Evolutionary conservation across 2,113 vertebrate genomes (phyloP), one percentile per base, ranked within the genome.

Genomic region (Misgurnus anguillicaudatus): DNA sequence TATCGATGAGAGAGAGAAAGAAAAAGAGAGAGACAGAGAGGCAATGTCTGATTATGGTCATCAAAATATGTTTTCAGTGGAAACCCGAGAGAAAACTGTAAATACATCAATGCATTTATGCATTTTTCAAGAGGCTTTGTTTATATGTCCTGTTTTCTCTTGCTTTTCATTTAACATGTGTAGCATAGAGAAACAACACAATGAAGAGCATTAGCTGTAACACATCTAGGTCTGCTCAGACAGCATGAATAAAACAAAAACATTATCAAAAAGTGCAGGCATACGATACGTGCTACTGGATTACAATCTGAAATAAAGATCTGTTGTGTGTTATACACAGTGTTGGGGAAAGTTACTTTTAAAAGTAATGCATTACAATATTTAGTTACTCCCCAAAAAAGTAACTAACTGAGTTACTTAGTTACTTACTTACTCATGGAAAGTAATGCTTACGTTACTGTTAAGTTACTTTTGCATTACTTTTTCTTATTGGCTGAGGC

Each of bases 61-160:
- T 16, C 68, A n/a, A 55, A 38, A 55, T 58, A 10, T 24, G 69
- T 42, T 57, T 21, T 71, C 31, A 71, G 51, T 41, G 10, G 69
- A 71, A 55, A 38, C 38, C 38, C 70, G 6, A 42, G 55, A 36
- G 72, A 62, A 14, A 62, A 9, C 57, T 4, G 9, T 5, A 75
- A 36, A 75, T 48, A 31, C 24, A 14, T 42, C 41, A 75, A 31
- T 31, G 24, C 72, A 48, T 62, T 62, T 62, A 75, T 75, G 58
- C 57, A 75, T 62, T 48, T 72, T 72, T 48, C 2, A 75, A 48
- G 21, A 75, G 21, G 57, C 57, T 47, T 75, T 58, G 19, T n/a
- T 41, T 19, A 16, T 8, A 60, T 73, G 38, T 42, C 16, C 9
- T 19, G 17, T 58, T 17, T 60, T 47, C 58, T 36, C 41, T 31